Evolutionary conservation across 1,140 invertebrate species (phyloP).

Genomic region (Drosophila tani): DNA sequence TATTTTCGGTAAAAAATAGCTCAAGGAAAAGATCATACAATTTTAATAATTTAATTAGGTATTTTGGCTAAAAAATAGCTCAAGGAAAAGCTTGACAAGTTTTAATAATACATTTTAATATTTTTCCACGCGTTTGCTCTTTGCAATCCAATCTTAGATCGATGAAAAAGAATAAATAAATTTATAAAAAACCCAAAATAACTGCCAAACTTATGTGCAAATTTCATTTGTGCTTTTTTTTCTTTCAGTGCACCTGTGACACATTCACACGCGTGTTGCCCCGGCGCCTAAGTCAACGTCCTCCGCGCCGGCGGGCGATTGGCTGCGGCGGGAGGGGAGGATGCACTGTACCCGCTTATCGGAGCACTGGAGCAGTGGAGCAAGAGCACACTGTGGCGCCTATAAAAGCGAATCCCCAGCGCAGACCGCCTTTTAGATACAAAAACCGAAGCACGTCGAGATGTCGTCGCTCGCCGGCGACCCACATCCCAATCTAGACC

Average conservation of each 20-base stretch:
- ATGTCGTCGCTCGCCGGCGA: constrained; percentile 50
- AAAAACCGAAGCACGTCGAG: constrained; percentile 4
- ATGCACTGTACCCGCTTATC: constrained; percentile 45
- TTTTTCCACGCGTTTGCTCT: too few species aligned
- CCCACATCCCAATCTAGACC: constrained; percentile 6
- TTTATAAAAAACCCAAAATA: background rate
- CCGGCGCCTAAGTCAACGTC: constrained; percentile 15
- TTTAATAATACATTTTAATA: too few species aligned
- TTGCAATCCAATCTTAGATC: background rate
- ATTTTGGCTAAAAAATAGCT: too few species aligned
- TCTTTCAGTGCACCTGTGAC: constrained; percentile 1
- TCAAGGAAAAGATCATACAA: too few species aligned
- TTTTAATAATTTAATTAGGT: too few species aligned
- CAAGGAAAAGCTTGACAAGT: too few species aligned
- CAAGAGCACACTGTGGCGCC: background rate
- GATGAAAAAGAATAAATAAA: background rate
- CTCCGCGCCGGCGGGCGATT: background rate
- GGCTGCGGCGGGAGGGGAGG: constrained; percentile 1
- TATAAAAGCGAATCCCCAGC: constrained; percentile 58
- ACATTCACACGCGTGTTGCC: constrained; percentile 10
- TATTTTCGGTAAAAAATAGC: too few species aligned
- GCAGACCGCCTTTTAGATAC: constrained; percentile 34
- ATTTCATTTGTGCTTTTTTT: background rate
- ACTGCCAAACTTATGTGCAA: background rate
- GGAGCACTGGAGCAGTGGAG: constrained; percentile 17